phyloP scores from a whole-genome alignment of 1,140 invertebrate species.

The Palaemon carinicauda region DNA sequence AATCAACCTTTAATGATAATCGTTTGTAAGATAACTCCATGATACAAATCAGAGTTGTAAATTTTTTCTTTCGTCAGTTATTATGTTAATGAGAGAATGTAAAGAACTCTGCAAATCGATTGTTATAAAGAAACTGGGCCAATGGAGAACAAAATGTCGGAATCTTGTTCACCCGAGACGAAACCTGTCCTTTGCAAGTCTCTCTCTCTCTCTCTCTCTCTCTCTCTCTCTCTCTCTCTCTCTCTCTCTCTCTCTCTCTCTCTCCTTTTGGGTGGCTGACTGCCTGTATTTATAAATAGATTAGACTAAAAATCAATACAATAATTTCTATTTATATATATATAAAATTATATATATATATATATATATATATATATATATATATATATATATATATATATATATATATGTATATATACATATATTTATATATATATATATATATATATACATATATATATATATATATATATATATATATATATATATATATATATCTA shows the following conservation, averaged over 20 bases:
- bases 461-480: background rate
- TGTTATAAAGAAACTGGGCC: no score
- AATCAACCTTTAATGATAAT: no score
- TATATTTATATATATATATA: background rate
- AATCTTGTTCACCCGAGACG: background rate
- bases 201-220: background rate
- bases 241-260: background rate
- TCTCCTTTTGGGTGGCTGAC: background rate
- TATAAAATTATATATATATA: background rate
- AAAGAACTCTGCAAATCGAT: no score
- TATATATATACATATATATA: background rate
- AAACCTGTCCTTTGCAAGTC: background rate
- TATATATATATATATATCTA: background rate
- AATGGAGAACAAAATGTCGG: no score
- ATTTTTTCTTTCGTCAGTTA: no score
- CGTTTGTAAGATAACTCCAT: no score
- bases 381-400: slow-evolving; percentile 5
- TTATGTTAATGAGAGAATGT: no score
- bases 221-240: background rate
- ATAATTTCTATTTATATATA: no score
- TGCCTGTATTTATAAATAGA: background rate
- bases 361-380: slow-evolving; percentile 1
- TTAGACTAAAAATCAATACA: no score
- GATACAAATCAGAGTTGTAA: no score
- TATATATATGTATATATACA: background rate